Percentiles rank a stretch among this genome's conserved stretches.
These are phyloP conservation scores for Brevipalpus yothersi DNA, from an alignment of 1,140 invertebrate species.

Conservation along the genomic window DNA sequence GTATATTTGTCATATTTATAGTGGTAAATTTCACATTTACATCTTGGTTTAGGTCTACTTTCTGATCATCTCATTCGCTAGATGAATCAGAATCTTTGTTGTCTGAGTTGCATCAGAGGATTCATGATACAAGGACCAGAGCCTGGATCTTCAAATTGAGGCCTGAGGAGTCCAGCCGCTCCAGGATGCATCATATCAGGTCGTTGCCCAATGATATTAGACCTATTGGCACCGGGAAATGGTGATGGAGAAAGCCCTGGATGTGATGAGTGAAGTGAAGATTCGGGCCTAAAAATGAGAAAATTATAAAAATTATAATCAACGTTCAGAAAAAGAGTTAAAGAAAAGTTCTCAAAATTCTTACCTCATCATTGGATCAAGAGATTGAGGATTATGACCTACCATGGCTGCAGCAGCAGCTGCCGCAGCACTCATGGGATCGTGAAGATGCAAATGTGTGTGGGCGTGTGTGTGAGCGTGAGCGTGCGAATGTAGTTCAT, in stretches of 20 bases:
- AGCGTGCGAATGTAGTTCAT: slow-evolving; percentile 43
- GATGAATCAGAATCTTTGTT: neutral
- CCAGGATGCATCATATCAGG: slow-evolving; percentile 26
- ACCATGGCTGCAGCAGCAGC: slow-evolving; percentile 31
- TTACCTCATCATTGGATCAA: neutral
- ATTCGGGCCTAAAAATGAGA: slow-evolving; percentile 20
- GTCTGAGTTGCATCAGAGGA: neutral
- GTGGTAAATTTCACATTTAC: neutral
- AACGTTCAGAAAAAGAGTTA: slow-evolving; percentile 15
- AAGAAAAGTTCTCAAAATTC: neutral
- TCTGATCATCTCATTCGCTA: neutral
- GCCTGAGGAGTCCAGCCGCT: slow-evolving; percentile 36
- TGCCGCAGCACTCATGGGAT: slow-evolving; percentile 24
- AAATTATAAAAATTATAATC: neutral
- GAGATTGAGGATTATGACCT: slow-evolving; percentile 15
- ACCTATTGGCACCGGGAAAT: slow-evolving; percentile 10
- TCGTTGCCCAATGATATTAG: slow-evolving; percentile 6
- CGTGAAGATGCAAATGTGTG: slow-evolving; percentile 65
- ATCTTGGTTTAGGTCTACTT: neutral
- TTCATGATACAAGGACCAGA: neutral
- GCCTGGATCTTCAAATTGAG: slow-evolving; percentile 45
- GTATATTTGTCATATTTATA: too few species aligned
- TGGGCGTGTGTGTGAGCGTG: slow-evolving; percentile 53
- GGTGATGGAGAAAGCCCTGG: slow-evolving; percentile 13
- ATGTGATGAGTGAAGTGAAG: slow-evolving; percentile 20